phyloP scores from a whole-genome alignment of 2,113 vertebrate species.

The Ammodytes dubius region DNA sequence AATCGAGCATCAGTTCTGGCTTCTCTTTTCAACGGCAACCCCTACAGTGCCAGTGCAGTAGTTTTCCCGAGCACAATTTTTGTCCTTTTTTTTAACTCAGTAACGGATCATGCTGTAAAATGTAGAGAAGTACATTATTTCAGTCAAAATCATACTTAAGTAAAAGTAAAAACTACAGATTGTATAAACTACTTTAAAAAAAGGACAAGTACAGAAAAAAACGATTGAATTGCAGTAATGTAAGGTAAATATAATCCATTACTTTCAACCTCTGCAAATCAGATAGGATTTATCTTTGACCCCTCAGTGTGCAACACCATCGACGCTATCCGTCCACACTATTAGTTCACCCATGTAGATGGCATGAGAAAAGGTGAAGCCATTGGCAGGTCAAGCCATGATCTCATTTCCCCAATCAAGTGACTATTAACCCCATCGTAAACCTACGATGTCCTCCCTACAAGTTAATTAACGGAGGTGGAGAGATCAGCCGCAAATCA shows the following conservation, averaged over 20 bases:
- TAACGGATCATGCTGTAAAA: too few species aligned
- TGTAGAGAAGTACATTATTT: too few species aligned
- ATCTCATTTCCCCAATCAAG: slow-evolving; percentile 78
- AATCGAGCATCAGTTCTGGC: too few species aligned
- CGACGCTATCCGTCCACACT: slow-evolving; percentile 5
- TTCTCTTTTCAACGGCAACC: too few species aligned
- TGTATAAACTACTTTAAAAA: too few species aligned
- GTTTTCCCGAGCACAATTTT: too few species aligned
- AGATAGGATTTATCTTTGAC: slow-evolving; percentile 30
- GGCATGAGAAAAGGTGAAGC: slow-evolving; percentile 35
- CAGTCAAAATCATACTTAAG: too few species aligned
- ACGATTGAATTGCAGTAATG: neutral
- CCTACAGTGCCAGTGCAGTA: too few species aligned
- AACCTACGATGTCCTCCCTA: slow-evolving; percentile 71
- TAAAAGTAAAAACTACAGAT: too few species aligned
- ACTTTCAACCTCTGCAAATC: slow-evolving; percentile 9
- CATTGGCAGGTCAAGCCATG: slow-evolving; percentile 44
- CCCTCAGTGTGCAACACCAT: slow-evolving; percentile 5
- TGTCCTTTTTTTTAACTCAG: too few species aligned
- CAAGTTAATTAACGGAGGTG: slow-evolving; percentile 76
- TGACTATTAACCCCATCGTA: slow-evolving; percentile 76
- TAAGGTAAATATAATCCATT: neutral
- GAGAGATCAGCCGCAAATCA: slow-evolving; percentile 71
- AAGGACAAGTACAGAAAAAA: neutral
- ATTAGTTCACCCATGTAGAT: slow-evolving; percentile 53